These are phyloP conservation scores for Lobophora halterata DNA, from an alignment of 2,888 invertebrate genomes.

Conservation along the genomic window DNA sequence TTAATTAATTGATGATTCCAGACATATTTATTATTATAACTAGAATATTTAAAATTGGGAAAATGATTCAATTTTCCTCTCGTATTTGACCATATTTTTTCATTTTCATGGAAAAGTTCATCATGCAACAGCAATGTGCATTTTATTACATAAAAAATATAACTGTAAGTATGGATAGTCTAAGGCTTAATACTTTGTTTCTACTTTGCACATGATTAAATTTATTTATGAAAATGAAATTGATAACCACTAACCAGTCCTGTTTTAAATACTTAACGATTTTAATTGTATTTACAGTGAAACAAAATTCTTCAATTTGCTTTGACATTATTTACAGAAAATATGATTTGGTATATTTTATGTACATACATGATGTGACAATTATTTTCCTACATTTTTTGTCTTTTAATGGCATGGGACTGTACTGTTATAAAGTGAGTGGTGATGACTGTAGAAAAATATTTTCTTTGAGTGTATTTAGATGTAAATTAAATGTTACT, in stretches of 20 bases:
- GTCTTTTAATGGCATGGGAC: slow-evolving; percentile 21
- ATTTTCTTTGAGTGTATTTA: slow-evolving; percentile 24
- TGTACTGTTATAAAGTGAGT: slow-evolving; percentile 21
- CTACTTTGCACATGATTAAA: slow-evolving; percentile 13
- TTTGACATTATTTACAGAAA: slow-evolving; percentile 10
- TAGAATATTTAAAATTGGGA: too few species aligned
- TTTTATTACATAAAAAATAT: slow-evolving; percentile 15
- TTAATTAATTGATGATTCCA: slow-evolving; percentile 67
- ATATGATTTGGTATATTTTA: slow-evolving; percentile 10
- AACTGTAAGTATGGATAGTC: slow-evolving; percentile 16
- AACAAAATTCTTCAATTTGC: not conserved
- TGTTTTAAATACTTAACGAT: slow-evolving; percentile 7
- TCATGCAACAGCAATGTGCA: slow-evolving; percentile 16
- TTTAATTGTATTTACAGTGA: slow-evolving; percentile 2
- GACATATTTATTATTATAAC: slow-evolving; percentile 63
- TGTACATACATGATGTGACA: slow-evolving; percentile 3
- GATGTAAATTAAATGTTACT: slow-evolving; percentile 27
- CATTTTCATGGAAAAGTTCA: slow-evolving; percentile 21
- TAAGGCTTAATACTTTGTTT: slow-evolving; percentile 16
- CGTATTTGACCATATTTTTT: slow-evolving; percentile 8
- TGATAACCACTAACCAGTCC: slow-evolving; percentile 8
- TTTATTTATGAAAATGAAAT: slow-evolving; percentile 16
- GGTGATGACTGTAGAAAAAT: slow-evolving; percentile 22
- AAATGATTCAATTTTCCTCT: slow-evolving; percentile 9
- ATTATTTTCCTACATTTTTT: slow-evolving; percentile 17